Base-by-base conservation (phyloP, 92 coral and sea anemone genomes). In the Nematostella vectensis region DNA sequence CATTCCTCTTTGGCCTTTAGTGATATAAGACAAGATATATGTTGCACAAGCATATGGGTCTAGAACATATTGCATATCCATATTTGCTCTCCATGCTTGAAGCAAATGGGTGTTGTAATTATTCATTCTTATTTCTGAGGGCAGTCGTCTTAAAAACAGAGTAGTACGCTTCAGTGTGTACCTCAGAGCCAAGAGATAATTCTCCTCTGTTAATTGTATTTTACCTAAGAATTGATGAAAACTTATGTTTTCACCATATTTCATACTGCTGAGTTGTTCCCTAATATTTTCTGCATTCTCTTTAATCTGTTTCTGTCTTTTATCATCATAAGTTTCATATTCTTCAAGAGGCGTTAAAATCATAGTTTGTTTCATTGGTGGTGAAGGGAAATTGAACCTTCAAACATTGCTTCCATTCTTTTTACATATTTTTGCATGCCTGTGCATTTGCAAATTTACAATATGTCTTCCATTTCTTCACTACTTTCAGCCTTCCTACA, bases 1-100 rank as follows among this genome's bases (percentile, higher is more conserved):
- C 72, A 82, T 66, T 40, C 70, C 86, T 59, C 75, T 65, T 50
- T 79, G 87, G 4, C 87, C 80, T 73, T 79, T 79, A 31, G 76
- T 72, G 11, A 81, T 81, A 49, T 81, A 69, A 0, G 59, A 25
- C 28, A 77, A 54, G 6, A 71, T 77, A 55, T 77, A 77, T 9
- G 58, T 47, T 20, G 84, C 83, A 77, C 85, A 78, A 2, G 85
- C 79, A 71, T 71, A 77, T 44, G 79, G 72, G 58, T 77, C 78
- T 29, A 65, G 47, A 43, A 71, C 71, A 59, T 64, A 78, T 57
- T 73, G 85, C 12, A 78, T 78, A 47, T 72, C 80, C 78, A 78
- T 63, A 57, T 78, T 78, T 63, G 80, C 85, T 50, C 54, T 36
- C 85, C 85, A 72, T 9, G 75, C 75, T 54, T 73, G 72, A 18